phyloP scores from a whole-genome alignment of 2,797 vertebrate genomes.

The Glossophaga mutica region DNA sequence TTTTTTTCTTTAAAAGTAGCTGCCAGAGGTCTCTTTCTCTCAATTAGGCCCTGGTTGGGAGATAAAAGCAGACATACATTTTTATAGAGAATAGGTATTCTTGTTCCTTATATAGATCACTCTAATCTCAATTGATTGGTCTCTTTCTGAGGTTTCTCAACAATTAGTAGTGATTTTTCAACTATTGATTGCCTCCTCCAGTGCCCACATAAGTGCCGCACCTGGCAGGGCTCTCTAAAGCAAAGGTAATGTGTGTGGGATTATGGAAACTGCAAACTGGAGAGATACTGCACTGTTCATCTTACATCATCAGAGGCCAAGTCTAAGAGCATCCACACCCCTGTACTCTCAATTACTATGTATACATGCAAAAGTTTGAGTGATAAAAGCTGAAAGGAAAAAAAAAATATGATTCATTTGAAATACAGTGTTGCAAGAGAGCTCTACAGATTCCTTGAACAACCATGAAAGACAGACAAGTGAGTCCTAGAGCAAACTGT shows the following conservation, averaged over 20 bases:
- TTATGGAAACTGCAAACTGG: background rate
- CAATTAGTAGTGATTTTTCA: background rate
- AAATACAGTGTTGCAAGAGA: background rate
- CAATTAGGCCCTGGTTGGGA: background rate
- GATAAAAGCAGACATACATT: background rate
- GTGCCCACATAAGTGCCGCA: background rate
- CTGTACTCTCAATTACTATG: background rate
- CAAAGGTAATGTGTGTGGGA: background rate
- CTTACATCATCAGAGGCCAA: background rate
- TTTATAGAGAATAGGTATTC: background rate
- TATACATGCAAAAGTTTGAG: background rate
- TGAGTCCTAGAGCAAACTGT: background rate
- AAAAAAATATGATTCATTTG: background rate
- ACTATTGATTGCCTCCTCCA: background rate
- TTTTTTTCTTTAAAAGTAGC: background rate
- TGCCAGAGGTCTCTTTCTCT: background rate
- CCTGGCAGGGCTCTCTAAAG: background rate
- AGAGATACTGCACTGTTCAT: background rate
- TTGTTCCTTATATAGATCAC: background rate
- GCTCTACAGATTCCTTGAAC: background rate
- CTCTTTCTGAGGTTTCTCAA: background rate
- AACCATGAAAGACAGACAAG: background rate
- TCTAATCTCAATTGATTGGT: background rate
- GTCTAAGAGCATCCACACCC: background rate
- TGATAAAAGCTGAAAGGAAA: background rate